Evolutionary conservation across 2,888 invertebrate species (phyloP), one percentile per base, ranked within the genome.

Genomic region (Eristalinus aeneus): DNA sequence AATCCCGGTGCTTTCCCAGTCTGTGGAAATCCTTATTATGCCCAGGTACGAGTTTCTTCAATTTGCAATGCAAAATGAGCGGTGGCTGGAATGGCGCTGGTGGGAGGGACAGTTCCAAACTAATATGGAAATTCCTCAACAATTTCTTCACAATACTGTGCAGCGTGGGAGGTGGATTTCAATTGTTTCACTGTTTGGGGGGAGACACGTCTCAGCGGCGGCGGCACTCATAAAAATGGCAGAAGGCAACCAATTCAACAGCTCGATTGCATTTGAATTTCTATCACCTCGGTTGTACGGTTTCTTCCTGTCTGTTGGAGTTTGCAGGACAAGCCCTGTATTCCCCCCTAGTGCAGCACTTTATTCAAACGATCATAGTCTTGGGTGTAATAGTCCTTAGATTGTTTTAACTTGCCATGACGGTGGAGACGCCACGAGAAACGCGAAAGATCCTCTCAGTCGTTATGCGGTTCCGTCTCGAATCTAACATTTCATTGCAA

Each of bases 281-380:
- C 54, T 64, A 68, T 61, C 36, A 58, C 16, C 54, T 2, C 20
- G 56, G n/a, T 39, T 63, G 65, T 20, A 11, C 34, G 31, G 58
- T 20, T 16, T 22, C 23, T 31, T 39, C 63, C 63, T 54, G 20
- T 60, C 20, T 61, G 36, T 9, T n/a, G n/a, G n/a, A n/a, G 34
- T 27, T n/a, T 54, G 65, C 67, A 69, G 53, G 64, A 36, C 60
- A 69, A 65, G 79, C 79, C 69, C 74, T 69, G 64, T 83, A 69
- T 75, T 46, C 64, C 23, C 36, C 46, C 3, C n/a, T 1, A 12
- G 27, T 64, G 31, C 54, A 71, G 74, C 83, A 87, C 63, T 83
- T 79, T 75, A 72, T 87, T 75, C 87, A 75, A 87, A 87, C 87
- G 87, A 87, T 79, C 87, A 78, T 72, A 79, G 87, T 87, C 83